These are phyloP conservation scores for Sebastes iracundus DNA, from an alignment of 2,797 vertebrate genomes.

Conservation along the genomic window DNA sequence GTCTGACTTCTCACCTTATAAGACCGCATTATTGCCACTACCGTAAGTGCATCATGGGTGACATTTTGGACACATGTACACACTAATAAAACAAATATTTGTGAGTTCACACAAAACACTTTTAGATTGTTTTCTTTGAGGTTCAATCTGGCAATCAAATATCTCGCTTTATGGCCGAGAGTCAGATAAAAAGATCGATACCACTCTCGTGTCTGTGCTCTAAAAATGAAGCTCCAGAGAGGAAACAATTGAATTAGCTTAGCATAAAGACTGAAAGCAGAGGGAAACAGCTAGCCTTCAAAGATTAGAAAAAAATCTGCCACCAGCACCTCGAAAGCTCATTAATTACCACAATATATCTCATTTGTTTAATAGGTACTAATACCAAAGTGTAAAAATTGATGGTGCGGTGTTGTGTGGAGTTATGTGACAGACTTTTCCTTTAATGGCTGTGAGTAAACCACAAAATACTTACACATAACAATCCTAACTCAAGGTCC, in stretches of 20 bases:
- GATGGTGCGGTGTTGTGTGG: neutral
- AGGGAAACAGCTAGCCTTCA: neutral
- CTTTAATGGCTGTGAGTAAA: neutral
- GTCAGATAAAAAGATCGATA: neutral
- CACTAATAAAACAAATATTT: neutral
- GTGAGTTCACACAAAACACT: neutral
- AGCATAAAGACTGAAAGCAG: neutral
- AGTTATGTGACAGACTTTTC: neutral
- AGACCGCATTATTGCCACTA: neutral
- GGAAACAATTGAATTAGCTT: neutral
- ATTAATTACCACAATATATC: neutral
- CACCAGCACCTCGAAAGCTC: neutral
- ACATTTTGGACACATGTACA: neutral
- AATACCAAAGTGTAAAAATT: neutral
- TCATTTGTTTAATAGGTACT: neutral
- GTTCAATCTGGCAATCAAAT: neutral
- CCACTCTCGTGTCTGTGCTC: neutral
- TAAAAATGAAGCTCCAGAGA: neutral
- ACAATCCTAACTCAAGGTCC: neutral
- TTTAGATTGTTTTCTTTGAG: neutral
- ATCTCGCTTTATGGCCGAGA: neutral
- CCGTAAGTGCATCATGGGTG: neutral
- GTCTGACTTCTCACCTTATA: constrained; percentile 7
- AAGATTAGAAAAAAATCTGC: neutral
- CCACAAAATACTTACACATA: neutral